Percentiles rank a stretch among this genome's conserved stretches.
Conservation (phyloP, 1,140 invertebrate genomes). For the Formica exsecta region DNA sequence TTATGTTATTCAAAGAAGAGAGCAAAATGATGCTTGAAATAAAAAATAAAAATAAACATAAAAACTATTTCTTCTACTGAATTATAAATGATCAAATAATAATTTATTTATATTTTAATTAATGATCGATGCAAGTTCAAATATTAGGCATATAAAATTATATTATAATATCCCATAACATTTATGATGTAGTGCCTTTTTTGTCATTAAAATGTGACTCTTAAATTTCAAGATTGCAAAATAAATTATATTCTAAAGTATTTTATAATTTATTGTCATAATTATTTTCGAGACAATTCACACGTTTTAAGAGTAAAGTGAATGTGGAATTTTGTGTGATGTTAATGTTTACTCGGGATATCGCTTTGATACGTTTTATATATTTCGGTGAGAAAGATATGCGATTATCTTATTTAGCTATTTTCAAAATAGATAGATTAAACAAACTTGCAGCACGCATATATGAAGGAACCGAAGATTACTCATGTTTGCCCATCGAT, state of each 20-base stretch:
- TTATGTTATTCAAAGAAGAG: too few relatives aligned
- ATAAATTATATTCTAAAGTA: not conserved
- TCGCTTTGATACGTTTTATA: slow-evolving; percentile 34
- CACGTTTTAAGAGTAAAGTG: not conserved
- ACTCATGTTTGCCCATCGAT: slow-evolving; percentile 65
- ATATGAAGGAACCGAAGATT: slow-evolving; percentile 61
- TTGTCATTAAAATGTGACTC: not conserved
- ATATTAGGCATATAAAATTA: too few relatives aligned
- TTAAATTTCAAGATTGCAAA: not conserved
- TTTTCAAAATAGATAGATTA: slow-evolving; percentile 62
- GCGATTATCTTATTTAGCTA: slow-evolving; percentile 50
- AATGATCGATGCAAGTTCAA: too few relatives aligned
- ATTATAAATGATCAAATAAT: too few relatives aligned
- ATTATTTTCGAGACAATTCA: not conserved
- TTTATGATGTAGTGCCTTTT: not conserved
- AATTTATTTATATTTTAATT: too few relatives aligned
- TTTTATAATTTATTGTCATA: not conserved
- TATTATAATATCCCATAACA: too few relatives aligned
- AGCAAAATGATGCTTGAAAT: too few relatives aligned
- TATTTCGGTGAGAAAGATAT: slow-evolving; percentile 60
- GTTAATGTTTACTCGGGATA: slow-evolving; percentile 32
- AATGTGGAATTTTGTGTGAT: not conserved
- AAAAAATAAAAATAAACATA: too few relatives aligned
- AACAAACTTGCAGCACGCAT: slow-evolving; percentile 52
- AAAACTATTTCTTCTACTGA: too few relatives aligned